These are phyloP conservation scores for Xylocopa sonorina DNA, from an alignment of 1,140 invertebrate species.

Conservation along the genomic window DNA sequence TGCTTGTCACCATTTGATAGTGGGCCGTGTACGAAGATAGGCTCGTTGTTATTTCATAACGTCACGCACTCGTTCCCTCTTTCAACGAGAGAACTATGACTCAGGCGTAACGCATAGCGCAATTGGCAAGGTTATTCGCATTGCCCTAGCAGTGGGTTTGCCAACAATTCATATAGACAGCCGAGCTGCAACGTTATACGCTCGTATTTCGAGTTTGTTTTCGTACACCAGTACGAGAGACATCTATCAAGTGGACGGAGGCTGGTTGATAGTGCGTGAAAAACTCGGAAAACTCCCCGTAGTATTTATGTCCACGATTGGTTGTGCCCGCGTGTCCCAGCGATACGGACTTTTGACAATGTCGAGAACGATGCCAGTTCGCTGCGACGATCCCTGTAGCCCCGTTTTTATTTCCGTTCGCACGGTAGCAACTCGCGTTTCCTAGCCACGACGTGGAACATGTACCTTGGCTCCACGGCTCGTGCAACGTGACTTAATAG, in stretches of 20 bases:
- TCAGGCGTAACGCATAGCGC: constrained; percentile 69
- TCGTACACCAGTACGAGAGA: constrained; percentile 16
- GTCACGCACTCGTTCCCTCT: constrained; percentile 64
- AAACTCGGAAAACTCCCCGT: constrained; percentile 13
- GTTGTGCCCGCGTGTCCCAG: constrained; percentile 14
- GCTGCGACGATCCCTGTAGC: neutral
- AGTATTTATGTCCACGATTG: constrained; percentile 10
- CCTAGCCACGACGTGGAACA: constrained; percentile 41
- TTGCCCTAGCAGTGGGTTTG: constrained; percentile 47
- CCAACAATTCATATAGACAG: constrained; percentile 47
- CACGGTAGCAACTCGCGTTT: neutral
- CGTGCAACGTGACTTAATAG: constrained; percentile 48
- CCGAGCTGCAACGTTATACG: constrained; percentile 8
- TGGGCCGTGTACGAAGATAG: neutral
- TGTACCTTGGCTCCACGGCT: constrained; percentile 34
- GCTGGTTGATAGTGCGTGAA: constrained; percentile 37
- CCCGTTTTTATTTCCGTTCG: constrained; percentile 1
- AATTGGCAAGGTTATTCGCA: constrained; percentile 75
- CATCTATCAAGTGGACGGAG: constrained; percentile 40
- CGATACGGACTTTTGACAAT: constrained; percentile 42
- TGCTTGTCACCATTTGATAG: neutral
- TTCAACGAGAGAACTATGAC: constrained; percentile 65
- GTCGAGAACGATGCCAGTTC: constrained; percentile 11
- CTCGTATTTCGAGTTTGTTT: constrained; percentile 35
- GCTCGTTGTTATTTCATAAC: constrained; percentile 69